Conservation (phyloP, 2,888 invertebrate species). For the Isotomurus palustris region DNA sequence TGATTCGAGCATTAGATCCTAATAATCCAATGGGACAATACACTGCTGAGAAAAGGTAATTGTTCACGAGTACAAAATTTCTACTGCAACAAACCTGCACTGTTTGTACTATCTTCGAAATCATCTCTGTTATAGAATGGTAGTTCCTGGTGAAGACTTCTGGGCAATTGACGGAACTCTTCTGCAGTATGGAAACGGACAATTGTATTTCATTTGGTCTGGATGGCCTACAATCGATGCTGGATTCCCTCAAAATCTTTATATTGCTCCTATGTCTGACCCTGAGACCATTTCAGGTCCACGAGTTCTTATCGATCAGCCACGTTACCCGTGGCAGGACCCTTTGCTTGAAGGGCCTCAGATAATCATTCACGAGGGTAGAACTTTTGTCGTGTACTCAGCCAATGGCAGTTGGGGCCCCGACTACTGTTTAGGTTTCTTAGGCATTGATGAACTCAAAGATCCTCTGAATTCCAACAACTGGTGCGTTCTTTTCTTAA, state of each 20-base stretch:
- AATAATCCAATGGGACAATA: slow-evolving; percentile 35
- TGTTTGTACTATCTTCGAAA: no score
- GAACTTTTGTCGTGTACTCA: slow-evolving; percentile 39
- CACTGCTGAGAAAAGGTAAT: slow-evolving; percentile 30
- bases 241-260: slow-evolving; percentile 42
- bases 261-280: slow-evolving; percentile 41
- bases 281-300: slow-evolving; percentile 35
- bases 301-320: slow-evolving; percentile 32
- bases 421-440: slow-evolving; percentile 41
- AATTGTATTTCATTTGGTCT: slow-evolving; percentile 35
- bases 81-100: no score
- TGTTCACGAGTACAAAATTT: neutral
- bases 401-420: slow-evolving; percentile 43
- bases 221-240: slow-evolving; percentile 40
- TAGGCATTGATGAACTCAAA: slow-evolving; percentile 37
- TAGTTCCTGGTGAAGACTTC: slow-evolving; percentile 31
- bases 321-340: slow-evolving; percentile 33
- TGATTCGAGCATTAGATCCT: slow-evolving; percentile 33
- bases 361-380: slow-evolving; percentile 33
- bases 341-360: slow-evolving; percentile 39
- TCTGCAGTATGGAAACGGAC: slow-evolving; percentile 33
- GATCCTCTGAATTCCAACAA: slow-evolving; percentile 38
- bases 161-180: slow-evolving; percentile 39
- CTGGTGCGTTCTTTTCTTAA: slow-evolving; percentile 31
- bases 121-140: slow-evolving; percentile 15